Evolutionary conservation across 2,113 vertebrate species (phyloP).

Genomic region (Menidia beryllina): DNA sequence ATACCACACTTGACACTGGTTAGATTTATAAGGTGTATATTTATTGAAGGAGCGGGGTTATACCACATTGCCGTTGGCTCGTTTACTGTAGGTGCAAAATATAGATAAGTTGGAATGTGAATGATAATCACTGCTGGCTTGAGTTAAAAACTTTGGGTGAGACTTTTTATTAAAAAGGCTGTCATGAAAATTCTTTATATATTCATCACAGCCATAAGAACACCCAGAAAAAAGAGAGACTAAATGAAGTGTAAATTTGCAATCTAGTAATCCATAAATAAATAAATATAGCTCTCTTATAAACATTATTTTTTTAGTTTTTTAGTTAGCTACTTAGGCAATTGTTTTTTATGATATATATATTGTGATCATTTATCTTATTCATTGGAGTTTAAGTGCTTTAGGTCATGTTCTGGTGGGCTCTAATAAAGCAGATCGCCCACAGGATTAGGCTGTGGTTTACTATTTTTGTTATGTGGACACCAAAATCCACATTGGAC

Average conservation of each 20-base stretch:
- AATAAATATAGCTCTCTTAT: slow-evolving; percentile 64
- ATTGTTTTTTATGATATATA: slow-evolving; percentile 22
- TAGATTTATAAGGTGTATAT: background rate
- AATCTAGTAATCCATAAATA: slow-evolving; percentile 66
- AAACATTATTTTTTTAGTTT: slow-evolving; percentile 31
- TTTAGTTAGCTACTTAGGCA: background rate
- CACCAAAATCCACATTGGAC: too few species aligned
- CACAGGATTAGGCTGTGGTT: too few species aligned
- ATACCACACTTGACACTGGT: background rate
- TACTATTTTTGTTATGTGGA: too few species aligned
- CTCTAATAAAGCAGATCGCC: background rate
- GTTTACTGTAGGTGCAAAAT: background rate
- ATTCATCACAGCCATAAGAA: slow-evolving; percentile 8
- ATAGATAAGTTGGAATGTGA: background rate
- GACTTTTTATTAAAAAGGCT: slow-evolving; percentile 10
- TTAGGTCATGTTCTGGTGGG: too few species aligned
- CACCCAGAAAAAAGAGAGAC: background rate
- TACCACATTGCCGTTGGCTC: background rate
- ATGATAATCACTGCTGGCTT: background rate
- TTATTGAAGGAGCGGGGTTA: background rate
- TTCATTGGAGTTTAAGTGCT: background rate
- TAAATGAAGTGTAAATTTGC: slow-evolving; percentile 25
- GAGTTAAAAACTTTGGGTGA: slow-evolving; percentile 7
- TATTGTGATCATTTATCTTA: too few species aligned
- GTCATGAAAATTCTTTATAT: background rate